Percentiles rank a stretch among this genome's conserved stretches.
These are phyloP conservation scores for Bombus impatiens DNA, from an alignment of 1,140 invertebrate species.

Conservation along the genomic window DNA sequence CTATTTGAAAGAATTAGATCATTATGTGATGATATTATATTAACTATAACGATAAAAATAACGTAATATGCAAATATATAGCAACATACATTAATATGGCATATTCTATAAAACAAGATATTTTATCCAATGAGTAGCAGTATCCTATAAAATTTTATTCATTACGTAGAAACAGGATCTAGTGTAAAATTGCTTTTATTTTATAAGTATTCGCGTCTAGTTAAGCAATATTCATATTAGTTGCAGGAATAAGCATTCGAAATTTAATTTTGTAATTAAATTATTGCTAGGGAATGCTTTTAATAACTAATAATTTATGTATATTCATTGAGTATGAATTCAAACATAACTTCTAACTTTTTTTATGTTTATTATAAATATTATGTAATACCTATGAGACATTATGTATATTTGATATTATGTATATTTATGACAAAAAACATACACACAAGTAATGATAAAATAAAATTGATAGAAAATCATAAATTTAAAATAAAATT, in stretches of 20 bases:
- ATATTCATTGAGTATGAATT: background rate
- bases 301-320: background rate
- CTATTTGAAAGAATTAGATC: background rate
- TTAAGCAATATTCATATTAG: background rate
- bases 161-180: slow-evolving; percentile 5
- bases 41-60: background rate
- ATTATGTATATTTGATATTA: background rate
- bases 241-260: slow-evolving; percentile 12
- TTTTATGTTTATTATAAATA: background rate
- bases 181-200: slow-evolving; percentile 21
- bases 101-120: background rate
- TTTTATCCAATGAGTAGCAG: background rate
- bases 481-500: slow-evolving; percentile 41
- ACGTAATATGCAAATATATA: background rate
- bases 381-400: background rate
- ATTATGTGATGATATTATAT: background rate
- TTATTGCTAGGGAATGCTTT: slow-evolving; percentile 15
- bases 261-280: background rate
- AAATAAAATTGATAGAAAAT: slow-evolving; percentile 9
- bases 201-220: slow-evolving; percentile 7
- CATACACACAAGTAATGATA: slow-evolving; percentile 37
- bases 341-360: background rate
- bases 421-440: slow-evolving; percentile 11
- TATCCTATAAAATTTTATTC: slow-evolving; percentile 34
- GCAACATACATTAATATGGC: background rate